phyloP scores from a whole-genome alignment of 2,113 vertebrate species.

The Xyliphius kryptos region DNA sequence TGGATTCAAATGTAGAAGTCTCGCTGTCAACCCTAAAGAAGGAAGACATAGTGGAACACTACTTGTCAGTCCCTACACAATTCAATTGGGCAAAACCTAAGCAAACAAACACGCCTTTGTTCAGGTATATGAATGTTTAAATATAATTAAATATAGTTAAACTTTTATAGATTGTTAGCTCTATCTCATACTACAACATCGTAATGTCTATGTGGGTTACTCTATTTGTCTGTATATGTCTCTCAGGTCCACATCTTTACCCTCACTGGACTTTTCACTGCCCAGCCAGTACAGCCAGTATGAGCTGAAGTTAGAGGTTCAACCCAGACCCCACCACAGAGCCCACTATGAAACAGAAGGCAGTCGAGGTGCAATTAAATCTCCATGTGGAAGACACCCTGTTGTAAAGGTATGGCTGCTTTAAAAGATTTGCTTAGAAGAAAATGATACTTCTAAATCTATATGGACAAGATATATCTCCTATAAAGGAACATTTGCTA shows the following conservation, averaged over 20 bases:
- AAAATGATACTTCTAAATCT: no score
- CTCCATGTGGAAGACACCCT: conserved; percentile 80
- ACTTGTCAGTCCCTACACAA: conserved; percentile 85
- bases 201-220: no score
- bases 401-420: conserved; percentile 79
- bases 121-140: no score
- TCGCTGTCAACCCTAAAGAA: conserved; percentile 73
- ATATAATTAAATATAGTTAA: no score
- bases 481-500: no score
- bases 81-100: conserved; percentile 93
- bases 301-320: conserved; percentile 88
- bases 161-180: no score
- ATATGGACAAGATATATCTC: no score
- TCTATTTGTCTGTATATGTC: no score
- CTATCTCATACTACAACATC: no score
- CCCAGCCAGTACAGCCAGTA: conserved; percentile 80
- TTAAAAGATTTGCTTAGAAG: no score
- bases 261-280: conserved; percentile 85
- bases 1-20: conserved; percentile 69
- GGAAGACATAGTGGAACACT: conserved; percentile 80
- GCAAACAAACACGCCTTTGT: conserved; percentile 82
- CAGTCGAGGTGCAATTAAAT: conserved; percentile 90
- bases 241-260: conserved; percentile 79
- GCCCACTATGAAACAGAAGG: conserved; percentile 98
- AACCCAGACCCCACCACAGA: conserved; percentile 88